Evolutionary conservation across 1,140 invertebrate genomes (phyloP).

Genomic region (Metopolophium dirhodum): DNA sequence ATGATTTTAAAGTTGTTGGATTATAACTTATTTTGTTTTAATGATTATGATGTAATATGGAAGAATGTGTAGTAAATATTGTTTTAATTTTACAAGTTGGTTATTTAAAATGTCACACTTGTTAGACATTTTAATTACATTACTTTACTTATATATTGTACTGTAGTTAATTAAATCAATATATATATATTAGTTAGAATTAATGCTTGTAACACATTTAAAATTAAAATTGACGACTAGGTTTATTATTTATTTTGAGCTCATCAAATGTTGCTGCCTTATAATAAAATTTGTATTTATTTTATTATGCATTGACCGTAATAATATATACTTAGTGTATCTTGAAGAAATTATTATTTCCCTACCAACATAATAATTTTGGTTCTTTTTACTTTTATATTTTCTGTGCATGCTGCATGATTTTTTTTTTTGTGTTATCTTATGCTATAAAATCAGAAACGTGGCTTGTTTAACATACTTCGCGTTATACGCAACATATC

Average conservation of each 20-base stretch:
- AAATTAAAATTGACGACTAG: neutral
- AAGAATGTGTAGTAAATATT: neutral
- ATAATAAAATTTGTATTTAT: neutral
- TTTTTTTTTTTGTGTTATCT: conserved; percentile 34
- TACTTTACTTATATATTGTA: neutral
- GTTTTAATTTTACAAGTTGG: neutral
- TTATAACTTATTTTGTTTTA: neutral
- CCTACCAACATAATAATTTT: neutral
- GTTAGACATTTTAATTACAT: neutral
- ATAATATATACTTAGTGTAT: neutral
- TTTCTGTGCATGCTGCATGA: conserved; percentile 53
- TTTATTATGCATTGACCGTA: neutral
- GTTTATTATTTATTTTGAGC: neutral
- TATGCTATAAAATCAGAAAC: conserved; percentile 49
- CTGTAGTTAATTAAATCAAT: neutral
- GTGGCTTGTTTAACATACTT: conserved; percentile 52
- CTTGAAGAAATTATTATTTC: conserved; percentile 6
- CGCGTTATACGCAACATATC: conserved; percentile 48
- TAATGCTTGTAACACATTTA: neutral
- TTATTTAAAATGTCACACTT: neutral
- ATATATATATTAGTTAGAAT: neutral
- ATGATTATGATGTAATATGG: neutral
- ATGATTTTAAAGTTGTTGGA: neutral
- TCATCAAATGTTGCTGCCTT: neutral
- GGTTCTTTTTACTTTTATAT: neutral